A percentile compares a stretch with the other conserved stretches of the same genome.
Conservation (phyloP, 2,113 vertebrate genomes). For the Rhizomys pruinosus region DNA sequence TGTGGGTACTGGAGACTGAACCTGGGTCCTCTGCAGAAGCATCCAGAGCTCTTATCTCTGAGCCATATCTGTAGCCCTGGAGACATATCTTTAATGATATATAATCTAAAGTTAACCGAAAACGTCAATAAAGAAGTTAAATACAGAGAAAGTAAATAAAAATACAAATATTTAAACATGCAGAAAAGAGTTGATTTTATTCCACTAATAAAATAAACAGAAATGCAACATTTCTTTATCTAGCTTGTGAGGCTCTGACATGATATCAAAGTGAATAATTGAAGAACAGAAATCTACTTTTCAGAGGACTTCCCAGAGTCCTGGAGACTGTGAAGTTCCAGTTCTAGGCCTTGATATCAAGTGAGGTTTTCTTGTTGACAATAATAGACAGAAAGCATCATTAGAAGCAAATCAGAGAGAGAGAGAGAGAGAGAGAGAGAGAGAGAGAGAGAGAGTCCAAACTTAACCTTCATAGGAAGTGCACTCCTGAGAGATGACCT, state of each 20-base stretch:
- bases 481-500: too few species aligned
- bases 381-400: background rate
- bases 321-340: too few species aligned
- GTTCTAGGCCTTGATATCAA: too few species aligned
- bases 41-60: too few species aligned
- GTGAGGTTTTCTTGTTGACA: background rate
- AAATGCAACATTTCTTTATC: background rate
- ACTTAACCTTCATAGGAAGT: too few species aligned
- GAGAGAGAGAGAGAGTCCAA: too few species aligned
- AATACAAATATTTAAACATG: background rate
- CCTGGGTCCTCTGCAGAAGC: too few species aligned
- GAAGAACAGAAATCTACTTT: background rate
- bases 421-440: too few species aligned
- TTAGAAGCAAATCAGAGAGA: too few species aligned
- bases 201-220: background rate
- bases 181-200: background rate
- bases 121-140: background rate
- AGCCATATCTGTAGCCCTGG: too few species aligned
- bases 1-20: too few species aligned
- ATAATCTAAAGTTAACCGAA: background rate
- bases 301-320: background rate
- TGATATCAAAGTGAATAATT: background rate
- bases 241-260: background rate
- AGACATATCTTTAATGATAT: background rate
- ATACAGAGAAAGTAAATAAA: background rate